Evolutionary conservation across 2,113 vertebrate genomes (phyloP), one percentile per base, ranked within the genome.

Genomic region (Hydrochoerus hydrochaeris): DNA sequence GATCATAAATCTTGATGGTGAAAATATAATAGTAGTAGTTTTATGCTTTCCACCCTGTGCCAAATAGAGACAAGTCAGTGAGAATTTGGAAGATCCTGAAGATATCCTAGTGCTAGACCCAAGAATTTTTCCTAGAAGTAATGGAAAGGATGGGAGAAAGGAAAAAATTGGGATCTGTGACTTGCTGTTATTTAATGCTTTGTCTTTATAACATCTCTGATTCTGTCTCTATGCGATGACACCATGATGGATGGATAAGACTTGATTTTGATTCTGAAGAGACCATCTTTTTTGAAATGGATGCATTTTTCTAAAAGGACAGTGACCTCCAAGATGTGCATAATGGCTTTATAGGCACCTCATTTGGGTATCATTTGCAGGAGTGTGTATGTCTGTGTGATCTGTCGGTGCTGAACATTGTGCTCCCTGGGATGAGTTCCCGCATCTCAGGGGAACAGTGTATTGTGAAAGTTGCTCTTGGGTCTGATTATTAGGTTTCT

Each of bases 161-260:
- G 44, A 63, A 60, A 19, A 63, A 60, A 24, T 10, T 9, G 0
- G 24, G 1, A 3, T 2, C 7, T 17, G 2, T 3, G 46, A 2
- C 17, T n/a, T 77, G 58, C 38, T 24, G 69, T 16, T 17, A 0
- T 35, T 41, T 19, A 1, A 5, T 0, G 17, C 41, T n/a, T 32
- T 0, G 3, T 58, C 62, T 26, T 30, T n/a, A 35, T 10, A 0
- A 63, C 46, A 0, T 44, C 28, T 77, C 0, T 22, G 0, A 17
- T 5, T 35, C 7, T 80, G 2, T 57, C 1, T 80, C n/a, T 73
- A 16, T 16, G 2, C 11, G 20, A 19, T 41, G 24, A 19, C 41
- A 22, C 63, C 16, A 1, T 6, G 4, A 5, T 0, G 5, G 49
- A 19, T 4, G 5, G 83, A 7, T 3, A 30, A 57, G 49, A 17